Evolutionary conservation across 2,888 invertebrate genomes (phyloP).

Genomic region (Agrotis exclamationis): DNA sequence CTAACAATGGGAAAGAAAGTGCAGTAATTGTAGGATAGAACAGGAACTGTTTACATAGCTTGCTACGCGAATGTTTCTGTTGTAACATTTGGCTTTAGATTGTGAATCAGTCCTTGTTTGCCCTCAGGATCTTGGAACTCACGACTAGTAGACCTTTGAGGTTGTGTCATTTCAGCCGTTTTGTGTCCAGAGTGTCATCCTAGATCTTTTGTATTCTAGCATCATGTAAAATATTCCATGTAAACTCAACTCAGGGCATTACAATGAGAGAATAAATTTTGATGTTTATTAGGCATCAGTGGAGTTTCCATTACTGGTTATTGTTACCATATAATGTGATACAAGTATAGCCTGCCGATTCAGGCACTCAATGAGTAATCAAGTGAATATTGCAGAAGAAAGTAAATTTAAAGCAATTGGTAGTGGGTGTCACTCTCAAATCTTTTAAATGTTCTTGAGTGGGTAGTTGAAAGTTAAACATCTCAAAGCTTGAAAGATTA

Average conservation of each 20-base stretch:
- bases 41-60: conserved; percentile 77
- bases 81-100: conserved; percentile 6
- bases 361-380: background rate
- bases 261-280: conserved; percentile 21
- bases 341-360: background rate
- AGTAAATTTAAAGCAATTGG: background rate
- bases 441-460: background rate
- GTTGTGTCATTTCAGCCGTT: background rate
- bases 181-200: no score
- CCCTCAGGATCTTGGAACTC: background rate
- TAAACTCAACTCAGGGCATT: background rate
- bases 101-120: background rate
- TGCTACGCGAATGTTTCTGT: conserved; percentile 32
- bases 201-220: background rate
- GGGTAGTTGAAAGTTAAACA: conserved; percentile 15
- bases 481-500: conserved; percentile 7
- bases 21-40: conserved; percentile 88
- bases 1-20: conserved; percentile 89
- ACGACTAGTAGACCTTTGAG: no score
- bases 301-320: conserved; percentile 17
- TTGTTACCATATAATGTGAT: background rate
- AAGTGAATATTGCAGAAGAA: background rate
- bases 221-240: background rate
- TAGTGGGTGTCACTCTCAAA: conserved; percentile 1
- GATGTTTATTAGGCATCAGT: background rate